A percentile compares a stretch with the other conserved stretches of the same genome.
Conservation (phyloP, 2,888 invertebrate species). For the Ophioninae sp. region DNA sequence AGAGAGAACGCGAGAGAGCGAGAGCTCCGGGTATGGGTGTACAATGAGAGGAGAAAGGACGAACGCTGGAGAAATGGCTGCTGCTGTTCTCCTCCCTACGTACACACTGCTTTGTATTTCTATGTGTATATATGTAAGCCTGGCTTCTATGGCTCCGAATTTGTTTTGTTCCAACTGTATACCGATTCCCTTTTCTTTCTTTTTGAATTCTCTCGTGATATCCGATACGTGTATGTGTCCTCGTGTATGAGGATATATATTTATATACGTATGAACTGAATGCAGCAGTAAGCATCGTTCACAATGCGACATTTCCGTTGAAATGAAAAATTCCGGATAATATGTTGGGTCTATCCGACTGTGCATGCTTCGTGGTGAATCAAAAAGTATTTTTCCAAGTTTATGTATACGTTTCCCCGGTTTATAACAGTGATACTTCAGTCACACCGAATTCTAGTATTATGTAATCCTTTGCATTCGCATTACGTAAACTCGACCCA, state of each 20-base stretch:
- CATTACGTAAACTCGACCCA: too few relatives aligned
- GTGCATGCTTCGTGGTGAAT: conserved; percentile 2
- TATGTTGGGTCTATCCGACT: conserved; percentile 45
- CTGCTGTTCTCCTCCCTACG: conserved; percentile 66
- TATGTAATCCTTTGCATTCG: background rate
- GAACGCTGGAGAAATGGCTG: conserved; percentile 67
- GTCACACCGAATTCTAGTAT: conserved; percentile 28
- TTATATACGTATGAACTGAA: background rate
- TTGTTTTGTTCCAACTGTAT: conserved; percentile 58
- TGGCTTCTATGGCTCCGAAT: conserved; percentile 47
- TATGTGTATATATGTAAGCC: conserved; percentile 38
- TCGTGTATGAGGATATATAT: conserved; percentile 6
- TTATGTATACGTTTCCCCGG: background rate
- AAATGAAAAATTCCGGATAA: conserved; percentile 56
- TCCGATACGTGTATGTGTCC: conserved; percentile 17
- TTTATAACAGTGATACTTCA: conserved; percentile 18
- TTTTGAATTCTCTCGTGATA: conserved; percentile 48
- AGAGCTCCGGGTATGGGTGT: conserved; percentile 32
- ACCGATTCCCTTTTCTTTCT: conserved; percentile 50
- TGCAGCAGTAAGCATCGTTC: conserved; percentile 33
- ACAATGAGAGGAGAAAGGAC: conserved; percentile 62
- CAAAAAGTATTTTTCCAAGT: conserved; percentile 38
- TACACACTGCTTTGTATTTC: conserved; percentile 63
- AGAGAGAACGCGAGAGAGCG: conserved; percentile 12
- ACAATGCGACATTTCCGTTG: conserved; percentile 59